Evolutionary conservation across 2,888 invertebrate genomes (phyloP), one percentile per base, ranked within the genome.

Genomic region (Opisthograptis luteolata): DNA sequence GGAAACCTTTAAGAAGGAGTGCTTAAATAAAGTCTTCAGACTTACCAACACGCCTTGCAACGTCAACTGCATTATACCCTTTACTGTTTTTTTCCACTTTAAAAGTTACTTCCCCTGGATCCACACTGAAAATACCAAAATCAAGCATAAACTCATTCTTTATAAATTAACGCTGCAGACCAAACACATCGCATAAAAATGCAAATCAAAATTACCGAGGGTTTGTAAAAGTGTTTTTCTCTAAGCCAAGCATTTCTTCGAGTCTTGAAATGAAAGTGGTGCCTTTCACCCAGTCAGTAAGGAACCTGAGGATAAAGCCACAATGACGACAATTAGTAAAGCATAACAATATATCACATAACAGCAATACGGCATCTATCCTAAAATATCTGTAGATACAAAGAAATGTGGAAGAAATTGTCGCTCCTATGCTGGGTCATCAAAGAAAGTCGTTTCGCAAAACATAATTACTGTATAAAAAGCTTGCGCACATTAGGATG

Each of bases 31-130:
- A 17, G 3, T 22, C 6, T 27, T 31, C 2, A 17, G 34, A 52
- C 86, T 90, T 84, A 95, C 95, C 93, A 58, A 95, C 93, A 68
- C 84, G 91, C 42, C 81, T 87, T 1, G 94, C 94, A 6, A 96
- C 92, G 60, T 94, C 93, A 2, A 92, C 92, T 0, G 95, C 94
- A 66, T 94, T 94, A 58, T 94, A 90, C 10, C 93, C 92, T 67
- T 93, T 92, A 49, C 85, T 90, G 64, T 94, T 94, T 39, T 92
- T 92, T 47, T 91, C 92, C 1, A 96, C 95, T 87, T 93, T 94
- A 75, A 96, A 96, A 0, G 94, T 94, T 0, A 97, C 95, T 82
- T 96, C 95, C 57, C 94, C 94, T 9, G 92, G 91, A 63, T 95
- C 95, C 53, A 96, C 94, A 55, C 96, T 94, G n/a, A 73, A 44